Percentiles rank a stretch among this genome's conserved stretches.
These are phyloP conservation scores for Paracentrotus lividus DNA, from an alignment of 53 echinoderm and acorn worm genomes.

Conservation along the genomic window DNA sequence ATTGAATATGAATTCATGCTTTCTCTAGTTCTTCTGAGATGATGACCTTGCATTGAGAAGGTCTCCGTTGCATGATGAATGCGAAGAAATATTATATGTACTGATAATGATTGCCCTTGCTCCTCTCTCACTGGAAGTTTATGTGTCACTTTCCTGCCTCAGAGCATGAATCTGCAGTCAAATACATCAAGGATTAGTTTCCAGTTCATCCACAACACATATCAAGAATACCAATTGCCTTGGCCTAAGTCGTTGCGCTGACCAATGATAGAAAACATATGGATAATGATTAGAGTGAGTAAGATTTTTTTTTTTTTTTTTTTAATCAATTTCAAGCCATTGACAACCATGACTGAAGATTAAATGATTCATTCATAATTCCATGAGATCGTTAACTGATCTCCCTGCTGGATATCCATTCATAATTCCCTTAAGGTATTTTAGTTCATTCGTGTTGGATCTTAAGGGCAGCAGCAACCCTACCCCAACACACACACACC, in stretches of 20 bases:
- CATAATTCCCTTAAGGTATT: neutral
- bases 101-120: neutral
- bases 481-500: too few species aligned
- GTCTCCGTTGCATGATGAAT: too few species aligned
- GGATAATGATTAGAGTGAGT: neutral
- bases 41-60: too few species aligned
- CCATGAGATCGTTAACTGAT: neutral
- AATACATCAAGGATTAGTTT: neutral
- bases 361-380: neutral
- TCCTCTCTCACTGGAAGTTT: neutral
- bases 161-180: neutral
- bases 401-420: neutral
- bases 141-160: neutral
- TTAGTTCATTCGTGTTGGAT: neutral
- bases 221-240: neutral
- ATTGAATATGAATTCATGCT: too few species aligned
- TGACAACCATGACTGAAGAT: neutral
- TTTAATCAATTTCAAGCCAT: constrained; percentile 13
- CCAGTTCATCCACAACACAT: neutral
- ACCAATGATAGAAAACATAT: neutral
- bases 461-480: too few species aligned
- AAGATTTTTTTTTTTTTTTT: too few species aligned
- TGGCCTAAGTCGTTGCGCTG: neutral
- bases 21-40: too few species aligned
- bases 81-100: too few species aligned